phyloP scores from a whole-genome alignment of 1,140 invertebrate genomes.

The Drosophila pruinosa region DNA sequence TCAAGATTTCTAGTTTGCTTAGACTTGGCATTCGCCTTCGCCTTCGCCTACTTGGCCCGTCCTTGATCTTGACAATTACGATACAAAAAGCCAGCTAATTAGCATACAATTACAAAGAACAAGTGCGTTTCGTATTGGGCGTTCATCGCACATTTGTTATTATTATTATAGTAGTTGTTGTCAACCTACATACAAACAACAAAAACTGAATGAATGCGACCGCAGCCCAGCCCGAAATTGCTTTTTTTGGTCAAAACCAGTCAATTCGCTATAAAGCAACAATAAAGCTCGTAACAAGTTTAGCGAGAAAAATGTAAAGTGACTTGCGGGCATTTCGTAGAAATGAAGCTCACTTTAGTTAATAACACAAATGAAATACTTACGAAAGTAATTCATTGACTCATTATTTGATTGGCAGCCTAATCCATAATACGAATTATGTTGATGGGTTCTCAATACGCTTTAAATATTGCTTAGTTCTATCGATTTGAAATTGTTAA shows the following conservation, averaged over 20 bases:
- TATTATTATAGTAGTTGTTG: conserved; percentile 35
- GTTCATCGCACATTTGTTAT: conserved; percentile 22
- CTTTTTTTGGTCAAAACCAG: conserved; percentile 56
- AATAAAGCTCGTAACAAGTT: conserved; percentile 10
- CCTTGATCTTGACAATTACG: conserved; percentile 75
- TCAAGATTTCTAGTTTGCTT: conserved; percentile 30
- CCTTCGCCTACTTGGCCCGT: conserved; percentile 43
- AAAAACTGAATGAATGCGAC: neutral
- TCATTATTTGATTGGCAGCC: neutral
- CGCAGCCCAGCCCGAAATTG: conserved; percentile 25
- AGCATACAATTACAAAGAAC: conserved; percentile 68
- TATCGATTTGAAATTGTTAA: too few species aligned
- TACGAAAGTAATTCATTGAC: neutral
- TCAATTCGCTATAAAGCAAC: conserved; percentile 30
- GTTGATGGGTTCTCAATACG: too few species aligned
- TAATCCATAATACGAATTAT: neutral
- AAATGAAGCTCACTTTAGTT: neutral
- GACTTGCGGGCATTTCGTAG: neutral
- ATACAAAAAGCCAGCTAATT: conserved; percentile 63
- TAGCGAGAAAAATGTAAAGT: neutral
- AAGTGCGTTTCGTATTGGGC: conserved; percentile 43
- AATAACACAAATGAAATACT: neutral
- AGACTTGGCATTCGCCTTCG: conserved; percentile 2
- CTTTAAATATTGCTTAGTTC: too few species aligned
- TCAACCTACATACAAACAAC: conserved; percentile 40